These are phyloP conservation scores for Trissonchulus sp. DNA, from an alignment of 2,888 invertebrate species.

Conservation along the genomic window DNA sequence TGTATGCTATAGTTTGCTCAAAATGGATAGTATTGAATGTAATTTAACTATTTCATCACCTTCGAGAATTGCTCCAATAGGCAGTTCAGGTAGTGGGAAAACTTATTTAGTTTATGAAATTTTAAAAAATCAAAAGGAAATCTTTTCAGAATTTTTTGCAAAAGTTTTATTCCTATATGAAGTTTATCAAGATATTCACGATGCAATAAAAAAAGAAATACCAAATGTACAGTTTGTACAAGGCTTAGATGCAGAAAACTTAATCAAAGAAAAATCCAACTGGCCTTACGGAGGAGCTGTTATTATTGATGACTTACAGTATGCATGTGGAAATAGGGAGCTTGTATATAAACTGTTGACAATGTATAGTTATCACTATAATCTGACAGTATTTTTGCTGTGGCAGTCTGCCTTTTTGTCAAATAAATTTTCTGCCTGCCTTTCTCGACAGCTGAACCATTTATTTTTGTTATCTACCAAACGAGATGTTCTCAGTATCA, in stretches of 20 bases:
- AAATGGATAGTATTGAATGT: too few species aligned
- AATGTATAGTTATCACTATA: background rate
- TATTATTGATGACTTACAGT: background rate
- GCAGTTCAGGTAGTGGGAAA: background rate
- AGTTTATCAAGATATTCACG: background rate
- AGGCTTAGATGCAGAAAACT: background rate
- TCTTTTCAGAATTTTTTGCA: background rate
- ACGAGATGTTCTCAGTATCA: background rate
- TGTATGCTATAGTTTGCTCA: too few species aligned
- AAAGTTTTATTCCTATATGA: background rate
- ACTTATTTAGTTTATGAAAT: background rate
- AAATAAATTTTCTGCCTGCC: background rate
- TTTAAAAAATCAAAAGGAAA: background rate
- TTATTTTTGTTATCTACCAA: background rate
- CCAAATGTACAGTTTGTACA: background rate
- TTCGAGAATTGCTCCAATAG: background rate
- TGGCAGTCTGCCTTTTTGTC: background rate
- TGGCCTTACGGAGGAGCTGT: background rate
- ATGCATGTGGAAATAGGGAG: background rate
- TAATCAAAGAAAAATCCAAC: background rate
- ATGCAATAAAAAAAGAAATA: background rate
- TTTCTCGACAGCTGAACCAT: background rate
- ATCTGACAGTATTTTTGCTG: background rate
- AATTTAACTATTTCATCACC: too few species aligned
- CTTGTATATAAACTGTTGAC: background rate